These are phyloP conservation scores for Peromyscus maniculatus DNA, from an alignment of 2,113 vertebrate genomes.

Conservation along the genomic window DNA sequence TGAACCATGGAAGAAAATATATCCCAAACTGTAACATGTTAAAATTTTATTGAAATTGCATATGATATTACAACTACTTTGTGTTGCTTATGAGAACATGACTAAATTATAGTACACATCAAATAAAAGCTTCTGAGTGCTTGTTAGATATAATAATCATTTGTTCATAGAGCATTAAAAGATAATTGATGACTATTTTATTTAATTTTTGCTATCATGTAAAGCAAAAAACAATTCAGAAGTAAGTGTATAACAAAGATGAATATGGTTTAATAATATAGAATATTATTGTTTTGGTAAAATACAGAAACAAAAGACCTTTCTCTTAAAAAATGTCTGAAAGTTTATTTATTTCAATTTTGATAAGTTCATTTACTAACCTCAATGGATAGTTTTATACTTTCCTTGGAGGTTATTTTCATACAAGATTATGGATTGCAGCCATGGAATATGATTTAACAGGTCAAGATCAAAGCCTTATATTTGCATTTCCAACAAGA, in stretches of 20 bases:
- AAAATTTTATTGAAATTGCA: conserved; percentile 38
- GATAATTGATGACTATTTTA: background rate
- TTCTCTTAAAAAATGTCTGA: background rate
- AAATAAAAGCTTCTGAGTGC: conserved; percentile 48
- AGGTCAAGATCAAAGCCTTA: background rate
- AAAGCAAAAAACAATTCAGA: conserved; percentile 37
- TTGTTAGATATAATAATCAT: conserved; percentile 42
- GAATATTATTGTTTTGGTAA: conserved; percentile 19
- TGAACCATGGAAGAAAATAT: background rate
- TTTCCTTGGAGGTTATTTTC: background rate
- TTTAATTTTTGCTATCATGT: conserved; percentile 46
- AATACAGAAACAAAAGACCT: background rate
- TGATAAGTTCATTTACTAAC: background rate
- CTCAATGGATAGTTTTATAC: background rate
- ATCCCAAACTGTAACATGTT: conserved; percentile 1
- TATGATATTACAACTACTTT: conserved; percentile 30
- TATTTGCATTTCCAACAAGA: conserved; percentile 13
- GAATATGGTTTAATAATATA: background rate
- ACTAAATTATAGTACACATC: conserved; percentile 18
- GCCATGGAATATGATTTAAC: background rate
- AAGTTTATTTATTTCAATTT: background rate
- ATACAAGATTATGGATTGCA: background rate
- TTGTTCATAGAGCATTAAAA: background rate
- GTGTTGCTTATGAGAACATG: background rate
- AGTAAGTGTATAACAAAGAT: conserved; percentile 18